Percentiles rank a stretch among this genome's conserved stretches.
Conservation (phyloP, 2,888 invertebrate species). For the Cheilosia vernalis region DNA sequence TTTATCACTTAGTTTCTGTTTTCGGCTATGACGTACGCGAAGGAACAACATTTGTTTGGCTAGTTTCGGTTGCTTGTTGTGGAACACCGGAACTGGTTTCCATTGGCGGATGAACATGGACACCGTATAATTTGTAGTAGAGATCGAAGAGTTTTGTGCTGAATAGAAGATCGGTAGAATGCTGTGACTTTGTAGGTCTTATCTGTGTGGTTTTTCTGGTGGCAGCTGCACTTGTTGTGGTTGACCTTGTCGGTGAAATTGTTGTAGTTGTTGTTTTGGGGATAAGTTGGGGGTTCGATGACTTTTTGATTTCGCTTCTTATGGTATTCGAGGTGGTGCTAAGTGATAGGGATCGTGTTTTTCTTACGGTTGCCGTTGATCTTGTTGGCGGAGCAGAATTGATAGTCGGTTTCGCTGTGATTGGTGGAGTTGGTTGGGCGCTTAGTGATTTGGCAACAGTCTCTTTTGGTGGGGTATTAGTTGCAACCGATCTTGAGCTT, state of each 20-base stretch:
- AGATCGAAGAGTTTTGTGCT: slow-evolving; percentile 52
- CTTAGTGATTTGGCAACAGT: background rate
- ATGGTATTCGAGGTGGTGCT: slow-evolving; percentile 8
- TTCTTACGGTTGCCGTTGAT: background rate
- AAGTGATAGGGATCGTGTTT: background rate
- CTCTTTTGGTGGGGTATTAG: background rate
- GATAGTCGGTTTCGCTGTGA: slow-evolving; percentile 1
- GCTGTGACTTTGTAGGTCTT: slow-evolving; percentile 42
- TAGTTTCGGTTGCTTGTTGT: slow-evolving; percentile 26
- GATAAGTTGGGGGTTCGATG: slow-evolving; percentile 16
- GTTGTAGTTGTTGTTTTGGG: background rate
- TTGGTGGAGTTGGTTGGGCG: background rate
- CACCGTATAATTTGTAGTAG: slow-evolving; percentile 56
- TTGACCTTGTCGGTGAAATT: slow-evolving; percentile 22
- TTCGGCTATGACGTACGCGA: slow-evolving; percentile 44
- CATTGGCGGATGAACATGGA: slow-evolving; percentile 20
- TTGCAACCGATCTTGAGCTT: background rate
- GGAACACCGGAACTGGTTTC: slow-evolving; percentile 23
- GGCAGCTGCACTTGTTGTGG: slow-evolving; percentile 14
- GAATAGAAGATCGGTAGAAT: slow-evolving; percentile 25
- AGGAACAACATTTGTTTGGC: slow-evolving; percentile 32
- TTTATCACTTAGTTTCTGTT: slow-evolving; percentile 22
- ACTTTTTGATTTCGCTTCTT: slow-evolving; percentile 15
- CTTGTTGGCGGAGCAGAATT: background rate
- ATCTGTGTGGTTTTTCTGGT: slow-evolving; percentile 12